A percentile compares a stretch with the other conserved stretches of the same genome.
phyloP scores from a whole-genome alignment of 2,888 invertebrate species.

The Lasioglossum villosulum region DNA sequence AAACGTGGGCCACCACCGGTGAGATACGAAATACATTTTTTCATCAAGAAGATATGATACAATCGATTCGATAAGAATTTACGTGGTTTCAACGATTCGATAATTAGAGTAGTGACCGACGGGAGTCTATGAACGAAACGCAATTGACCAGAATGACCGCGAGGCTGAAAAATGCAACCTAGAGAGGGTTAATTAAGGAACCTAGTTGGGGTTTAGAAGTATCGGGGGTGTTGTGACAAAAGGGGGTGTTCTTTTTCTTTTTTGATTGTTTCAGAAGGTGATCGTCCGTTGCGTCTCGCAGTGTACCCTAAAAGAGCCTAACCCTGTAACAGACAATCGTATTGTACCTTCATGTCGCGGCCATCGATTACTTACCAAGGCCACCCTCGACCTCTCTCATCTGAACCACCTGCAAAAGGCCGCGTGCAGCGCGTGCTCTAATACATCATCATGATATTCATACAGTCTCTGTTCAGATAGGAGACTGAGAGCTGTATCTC shows the following conservation, averaged over 20 bases:
- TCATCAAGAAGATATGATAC: neutral
- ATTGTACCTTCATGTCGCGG: slow-evolving; percentile 81
- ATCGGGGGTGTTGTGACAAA: neutral
- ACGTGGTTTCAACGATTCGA: neutral
- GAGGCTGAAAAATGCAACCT: slow-evolving; percentile 68
- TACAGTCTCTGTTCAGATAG: slow-evolving; percentile 82
- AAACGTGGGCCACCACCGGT: neutral
- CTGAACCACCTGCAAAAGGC: slow-evolving; percentile 84
- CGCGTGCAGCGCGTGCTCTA: slow-evolving; percentile 83
- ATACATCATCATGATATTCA: slow-evolving; percentile 84
- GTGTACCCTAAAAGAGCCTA: slow-evolving; percentile 13
- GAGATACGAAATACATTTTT: neutral
- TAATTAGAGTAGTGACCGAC: neutral
- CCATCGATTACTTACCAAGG: slow-evolving; percentile 83
- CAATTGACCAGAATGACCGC: slow-evolving; percentile 71
- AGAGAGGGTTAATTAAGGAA: slow-evolving; percentile 65
- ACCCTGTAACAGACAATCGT: slow-evolving; percentile 78
- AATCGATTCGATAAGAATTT: neutral
- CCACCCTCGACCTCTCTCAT: slow-evolving; percentile 69
- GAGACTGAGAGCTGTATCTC: slow-evolving; percentile 78
- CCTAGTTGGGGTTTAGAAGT: slow-evolving; percentile 20
- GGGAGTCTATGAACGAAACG: slow-evolving; percentile 28
- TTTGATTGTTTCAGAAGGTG: slow-evolving; percentile 28
- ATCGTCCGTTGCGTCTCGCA: slow-evolving; percentile 24
- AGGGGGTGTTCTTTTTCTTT: neutral